Percentiles rank a stretch among this genome's conserved stretches.
These are phyloP conservation scores for Drosophila sechellia DNA, from an alignment of 1,140 invertebrate genomes.

Conservation along the genomic window DNA sequence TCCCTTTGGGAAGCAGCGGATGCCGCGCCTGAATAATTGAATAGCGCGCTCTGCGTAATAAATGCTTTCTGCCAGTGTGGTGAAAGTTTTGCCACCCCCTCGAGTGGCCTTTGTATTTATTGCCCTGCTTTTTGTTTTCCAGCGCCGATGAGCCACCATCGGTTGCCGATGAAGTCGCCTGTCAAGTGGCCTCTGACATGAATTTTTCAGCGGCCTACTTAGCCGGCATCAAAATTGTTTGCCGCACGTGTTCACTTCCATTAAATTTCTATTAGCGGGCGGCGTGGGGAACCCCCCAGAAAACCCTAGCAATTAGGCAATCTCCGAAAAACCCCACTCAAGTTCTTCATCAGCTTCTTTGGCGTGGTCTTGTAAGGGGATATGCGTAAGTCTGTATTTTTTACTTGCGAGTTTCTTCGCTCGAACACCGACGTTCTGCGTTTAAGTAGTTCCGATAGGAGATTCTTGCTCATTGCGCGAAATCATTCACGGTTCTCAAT, in stretches of 20 bases:
- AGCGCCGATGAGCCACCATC: slow-evolving; percentile 37
- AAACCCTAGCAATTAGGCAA: slow-evolving; percentile 64
- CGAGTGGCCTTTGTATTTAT: slow-evolving; percentile 54
- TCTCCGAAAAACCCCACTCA: slow-evolving; percentile 21
- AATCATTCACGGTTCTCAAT: slow-evolving; percentile 45
- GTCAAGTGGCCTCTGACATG: slow-evolving; percentile 48
- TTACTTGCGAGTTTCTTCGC: slow-evolving; percentile 53
- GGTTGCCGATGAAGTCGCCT: slow-evolving; percentile 50
- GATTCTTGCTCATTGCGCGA: neutral
- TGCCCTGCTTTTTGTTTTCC: slow-evolving; percentile 15
- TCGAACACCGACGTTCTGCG: slow-evolving; percentile 24
- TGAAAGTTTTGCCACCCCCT: slow-evolving; percentile 69
- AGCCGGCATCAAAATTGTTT: slow-evolving; percentile 38
- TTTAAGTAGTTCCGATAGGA: slow-evolving; percentile 29
- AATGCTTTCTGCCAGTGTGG: slow-evolving; percentile 77
- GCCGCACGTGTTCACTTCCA: slow-evolving; percentile 68
- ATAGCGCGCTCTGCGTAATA: slow-evolving; percentile 78
- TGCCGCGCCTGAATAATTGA: slow-evolving; percentile 80
- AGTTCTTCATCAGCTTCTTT: slow-evolving; percentile 43
- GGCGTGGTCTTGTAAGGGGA: slow-evolving; percentile 14
- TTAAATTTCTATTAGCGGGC: slow-evolving; percentile 73
- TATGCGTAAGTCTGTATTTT: slow-evolving; percentile 44
- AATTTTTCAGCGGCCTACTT: slow-evolving; percentile 55
- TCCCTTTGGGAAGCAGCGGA: slow-evolving; percentile 58
- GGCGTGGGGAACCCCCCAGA: slow-evolving; percentile 6